Conservation (phyloP, 2,888 invertebrate species). For the Siphlonurus alternatus region DNA sequence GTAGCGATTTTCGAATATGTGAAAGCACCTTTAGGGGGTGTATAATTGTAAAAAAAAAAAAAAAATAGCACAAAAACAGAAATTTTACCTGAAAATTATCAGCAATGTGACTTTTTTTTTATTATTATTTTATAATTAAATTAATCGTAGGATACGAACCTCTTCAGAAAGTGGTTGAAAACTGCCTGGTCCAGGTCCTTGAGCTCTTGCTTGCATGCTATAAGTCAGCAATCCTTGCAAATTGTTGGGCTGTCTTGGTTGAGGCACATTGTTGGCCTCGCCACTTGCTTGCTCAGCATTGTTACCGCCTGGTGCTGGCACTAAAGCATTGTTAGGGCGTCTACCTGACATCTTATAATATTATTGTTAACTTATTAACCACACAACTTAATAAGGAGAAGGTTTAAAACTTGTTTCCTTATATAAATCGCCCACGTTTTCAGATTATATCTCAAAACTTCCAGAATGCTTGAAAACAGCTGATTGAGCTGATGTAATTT, state of each 20-base stretch:
- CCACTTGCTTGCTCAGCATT: not conserved
- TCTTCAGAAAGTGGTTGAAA: slow-evolving; percentile 45
- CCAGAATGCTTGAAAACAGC: too few species aligned
- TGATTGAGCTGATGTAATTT: too few species aligned
- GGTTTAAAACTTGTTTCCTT: not conserved
- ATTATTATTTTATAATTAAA: too few species aligned
- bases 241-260: slow-evolving; percentile 16
- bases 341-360: not conserved
- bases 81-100: too few species aligned
- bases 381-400: not conserved
- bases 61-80: too few species aligned
- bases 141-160: too few species aligned
- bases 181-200: slow-evolving; percentile 32
- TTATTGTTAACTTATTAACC: not conserved
- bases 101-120: too few species aligned
- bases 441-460: too few species aligned
- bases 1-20: too few species aligned
- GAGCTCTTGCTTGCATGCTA: slow-evolving; percentile 46
- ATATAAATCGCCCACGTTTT: not conserved
- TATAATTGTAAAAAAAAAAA: too few species aligned
- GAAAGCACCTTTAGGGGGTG: too few species aligned
- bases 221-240: slow-evolving; percentile 47
- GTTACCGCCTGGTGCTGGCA: not conserved
- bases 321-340: slow-evolving; percentile 2
- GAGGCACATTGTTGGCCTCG: slow-evolving; percentile 7